Percentiles rank a stretch among this genome's conserved stretches.
Conservation (phyloP, 2,888 invertebrate species). For the Drosophila monieri region DNA sequence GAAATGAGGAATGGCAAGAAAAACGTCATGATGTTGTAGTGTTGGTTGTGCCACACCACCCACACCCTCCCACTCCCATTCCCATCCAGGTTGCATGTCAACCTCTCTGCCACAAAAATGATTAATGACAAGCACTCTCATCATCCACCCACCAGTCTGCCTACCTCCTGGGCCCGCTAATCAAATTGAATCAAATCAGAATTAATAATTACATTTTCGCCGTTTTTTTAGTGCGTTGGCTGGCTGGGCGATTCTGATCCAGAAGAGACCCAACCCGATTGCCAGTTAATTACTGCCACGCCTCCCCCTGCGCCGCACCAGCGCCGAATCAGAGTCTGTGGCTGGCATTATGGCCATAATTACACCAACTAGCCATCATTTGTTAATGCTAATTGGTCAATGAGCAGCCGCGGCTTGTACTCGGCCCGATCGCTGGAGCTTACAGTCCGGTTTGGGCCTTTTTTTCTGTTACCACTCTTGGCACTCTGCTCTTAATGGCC, state of each 20-base stretch:
- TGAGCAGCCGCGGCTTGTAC: slow-evolving; percentile 45
- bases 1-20: slow-evolving; percentile 64
- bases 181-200: slow-evolving; percentile 80
- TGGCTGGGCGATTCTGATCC: slow-evolving; percentile 24
- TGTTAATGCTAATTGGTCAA: slow-evolving; percentile 78
- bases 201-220: slow-evolving; percentile 72
- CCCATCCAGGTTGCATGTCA: slow-evolving; percentile 41
- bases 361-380: slow-evolving; percentile 78
- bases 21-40: slow-evolving; percentile 19
- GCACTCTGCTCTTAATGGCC: slow-evolving; percentile 32
- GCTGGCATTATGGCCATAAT: slow-evolving; percentile 71
- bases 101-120: slow-evolving; percentile 57
- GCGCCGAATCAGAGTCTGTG: slow-evolving; percentile 27
- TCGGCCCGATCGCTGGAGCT: not conserved
- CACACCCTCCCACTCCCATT: slow-evolving; percentile 9
- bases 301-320: slow-evolving; percentile 39
- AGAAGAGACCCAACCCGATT: slow-evolving; percentile 32
- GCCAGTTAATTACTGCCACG: slow-evolving; percentile 67
- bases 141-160: slow-evolving; percentile 10
- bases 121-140: slow-evolving; percentile 64
- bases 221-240: slow-evolving; percentile 50
- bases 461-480: not conserved
- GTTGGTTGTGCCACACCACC: slow-evolving; percentile 41
- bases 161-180: slow-evolving; percentile 47
- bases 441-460: slow-evolving; percentile 14